Conservation (phyloP, 2,113 vertebrate genomes). For the Athene noctua region DNA sequence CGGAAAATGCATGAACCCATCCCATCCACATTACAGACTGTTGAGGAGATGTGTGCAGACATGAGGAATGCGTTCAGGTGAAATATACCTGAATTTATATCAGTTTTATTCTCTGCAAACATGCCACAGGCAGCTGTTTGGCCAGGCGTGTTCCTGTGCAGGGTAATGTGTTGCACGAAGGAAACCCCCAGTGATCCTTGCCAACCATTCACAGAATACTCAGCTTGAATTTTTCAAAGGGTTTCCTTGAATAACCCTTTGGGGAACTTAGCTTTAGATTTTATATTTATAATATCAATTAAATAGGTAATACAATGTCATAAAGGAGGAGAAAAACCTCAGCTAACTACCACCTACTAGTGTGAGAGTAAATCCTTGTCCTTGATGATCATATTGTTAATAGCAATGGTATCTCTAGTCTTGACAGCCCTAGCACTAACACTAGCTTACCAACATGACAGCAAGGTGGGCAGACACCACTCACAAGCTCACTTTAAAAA, state of each 20-base stretch:
- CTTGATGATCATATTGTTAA: background rate
- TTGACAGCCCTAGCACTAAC: background rate
- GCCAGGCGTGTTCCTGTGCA: background rate
- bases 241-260: background rate
- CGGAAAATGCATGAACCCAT: background rate
- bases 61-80: background rate
- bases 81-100: background rate
- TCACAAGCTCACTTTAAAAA: background rate
- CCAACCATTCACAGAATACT: background rate
- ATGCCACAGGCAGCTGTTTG: background rate
- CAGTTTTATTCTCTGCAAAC: background rate
- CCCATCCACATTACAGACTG: background rate
- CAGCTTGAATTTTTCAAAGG: background rate
- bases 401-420: background rate
- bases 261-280: background rate
- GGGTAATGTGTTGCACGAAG: background rate
- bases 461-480: background rate
- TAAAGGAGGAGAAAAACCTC: background rate
- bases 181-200: background rate
- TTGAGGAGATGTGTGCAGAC: background rate
- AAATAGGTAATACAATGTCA: background rate
- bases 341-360: background rate
- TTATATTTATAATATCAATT: background rate
- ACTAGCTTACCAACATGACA: background rate
- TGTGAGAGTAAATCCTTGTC: background rate